Evolutionary conservation across 92 coral and sea anemone genomes (phyloP), one percentile per base, ranked within the genome.

Genomic region (Virgularia gustaviana): DNA sequence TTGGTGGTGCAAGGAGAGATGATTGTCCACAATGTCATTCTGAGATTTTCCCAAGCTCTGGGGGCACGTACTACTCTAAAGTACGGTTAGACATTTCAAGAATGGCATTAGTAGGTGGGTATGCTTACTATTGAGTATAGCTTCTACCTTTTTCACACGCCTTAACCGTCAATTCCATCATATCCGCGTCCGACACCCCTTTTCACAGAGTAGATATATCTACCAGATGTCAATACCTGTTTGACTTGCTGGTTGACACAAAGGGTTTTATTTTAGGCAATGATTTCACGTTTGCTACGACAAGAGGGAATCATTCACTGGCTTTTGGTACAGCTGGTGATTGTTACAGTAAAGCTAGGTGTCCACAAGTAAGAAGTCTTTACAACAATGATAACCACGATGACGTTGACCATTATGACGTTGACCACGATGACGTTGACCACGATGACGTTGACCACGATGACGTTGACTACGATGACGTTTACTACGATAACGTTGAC

Each of bases 241-340:
- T 38, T 7, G 43, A 3, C 19, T 9, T 28, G 12, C 27, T 18
- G 25, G 36, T 29, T 24, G 34, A 43, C n/a, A n/a, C n/a, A n/a
- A n/a, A n/a, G n/a, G n/a, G n/a, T 53, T 16, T 37, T n/a, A 52
- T 38, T 30, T 27, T 58, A 94, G 99, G 87, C 44, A 84, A 90
- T 54, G 99, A 94, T 60, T 78, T 78, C 61, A 71, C 79, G 79
- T 94, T 94, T 80, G 96, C 99, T 13, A 62, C 62, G 29, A 84
- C 81, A 29, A 83, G 94, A 71, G 99, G 99, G 28, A 49, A 72
- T 10, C 81, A 80, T 54, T 89, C 95, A 0, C 99, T 94, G 2
- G 57, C 85, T 2, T 94, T 85, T 38, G 99, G 83, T 24, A 94
- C 96, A 10, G 99, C 99, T 8, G 99, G 99, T 0, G 99, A 94